phyloP scores from a whole-genome alignment of 2,797 vertebrate species.

The Melanogrammus aeglefinus region DNA sequence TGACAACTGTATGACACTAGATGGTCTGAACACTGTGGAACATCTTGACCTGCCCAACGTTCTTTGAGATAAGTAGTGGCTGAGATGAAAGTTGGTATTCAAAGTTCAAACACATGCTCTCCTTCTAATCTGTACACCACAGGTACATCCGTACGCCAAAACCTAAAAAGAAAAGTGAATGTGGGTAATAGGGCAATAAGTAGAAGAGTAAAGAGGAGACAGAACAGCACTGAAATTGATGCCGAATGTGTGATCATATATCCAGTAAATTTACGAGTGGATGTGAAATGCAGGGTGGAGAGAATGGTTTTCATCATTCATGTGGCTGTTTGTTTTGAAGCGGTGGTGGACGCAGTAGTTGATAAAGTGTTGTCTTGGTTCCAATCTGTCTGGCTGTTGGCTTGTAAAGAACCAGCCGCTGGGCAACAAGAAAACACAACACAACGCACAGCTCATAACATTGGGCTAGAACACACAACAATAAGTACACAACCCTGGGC shows the following conservation, averaged over 20 bases:
- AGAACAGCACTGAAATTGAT: no score
- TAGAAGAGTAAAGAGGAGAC: no score
- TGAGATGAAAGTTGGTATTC: not conserved
- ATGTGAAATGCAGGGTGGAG: no score
- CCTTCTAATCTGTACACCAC: no score
- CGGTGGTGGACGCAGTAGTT: conserved; percentile 28
- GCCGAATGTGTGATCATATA: no score
- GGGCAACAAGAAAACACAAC: no score
- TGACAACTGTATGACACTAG: no score
- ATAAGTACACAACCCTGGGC: conserved; percentile 23
- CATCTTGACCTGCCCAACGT: conserved; percentile 11
- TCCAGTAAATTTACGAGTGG: no score
- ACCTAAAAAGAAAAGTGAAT: no score
- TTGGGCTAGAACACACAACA: conserved; percentile 7
- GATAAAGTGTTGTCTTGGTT: conserved; percentile 52
- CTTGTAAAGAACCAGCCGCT: no score
- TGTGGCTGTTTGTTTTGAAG: conserved; percentile 36
- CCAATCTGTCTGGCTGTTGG: conserved; percentile 44
- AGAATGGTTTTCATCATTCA: conserved; percentile 25
- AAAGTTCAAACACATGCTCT: not conserved
- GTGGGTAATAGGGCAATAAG: no score
- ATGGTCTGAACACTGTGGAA: conserved; percentile 1
- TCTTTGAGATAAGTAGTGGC: not conserved
- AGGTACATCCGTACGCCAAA: no score
- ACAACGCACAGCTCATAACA: not conserved